Base-by-base conservation (phyloP, 2,113 vertebrate species). In the Trogon melanurus region DNA sequence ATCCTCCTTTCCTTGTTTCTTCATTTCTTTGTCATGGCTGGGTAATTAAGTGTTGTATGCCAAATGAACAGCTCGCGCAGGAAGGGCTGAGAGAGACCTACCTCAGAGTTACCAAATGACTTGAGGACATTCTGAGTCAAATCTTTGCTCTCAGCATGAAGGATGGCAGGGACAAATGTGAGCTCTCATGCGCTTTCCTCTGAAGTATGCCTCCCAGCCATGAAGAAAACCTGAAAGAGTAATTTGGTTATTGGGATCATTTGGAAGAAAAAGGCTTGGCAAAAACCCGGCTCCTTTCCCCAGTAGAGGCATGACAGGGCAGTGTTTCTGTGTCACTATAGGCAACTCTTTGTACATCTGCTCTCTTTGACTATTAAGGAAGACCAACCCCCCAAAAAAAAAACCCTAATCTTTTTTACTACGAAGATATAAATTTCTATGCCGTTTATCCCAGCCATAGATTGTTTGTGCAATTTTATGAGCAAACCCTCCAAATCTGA, bases 21-120 rank as follows among this genome's bases (percentile, higher is more conserved):
- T 44, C 21, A 32, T 64, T 54, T 58, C 82, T 80, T 64, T 78
- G 57, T 48, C 8, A 1, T 4, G 73, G 44, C 44, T 81, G 56
- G n/a, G 20, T 74, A 61, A 62, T 47, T 9, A 41, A 22, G 50
- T 34, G 47, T 6, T 75, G 45, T 38, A 21, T 92, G 91, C 91
- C 94, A 95, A 79, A 50, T 38, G 89, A 96, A 95, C 89, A 97
- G 80, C 87, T 94, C 70, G 7, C 5, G 3, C 65, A 95, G 91
- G 84, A 95, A 83, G 78, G n/a, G 38, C 50, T 82, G 78, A 27
- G 62, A 13, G 41, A 64, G 80, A 87, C 54, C 70, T 79, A 9
- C 91, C 93, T 91, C 89, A 89, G 91, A 89, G 86, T 21, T 84
- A 81, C 83, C 94, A 92, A 80, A 57, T 79, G 73, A 78, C 61